Conservation (phyloP, 1,140 invertebrate species). For the Brachionus rotundiformis region DNA sequence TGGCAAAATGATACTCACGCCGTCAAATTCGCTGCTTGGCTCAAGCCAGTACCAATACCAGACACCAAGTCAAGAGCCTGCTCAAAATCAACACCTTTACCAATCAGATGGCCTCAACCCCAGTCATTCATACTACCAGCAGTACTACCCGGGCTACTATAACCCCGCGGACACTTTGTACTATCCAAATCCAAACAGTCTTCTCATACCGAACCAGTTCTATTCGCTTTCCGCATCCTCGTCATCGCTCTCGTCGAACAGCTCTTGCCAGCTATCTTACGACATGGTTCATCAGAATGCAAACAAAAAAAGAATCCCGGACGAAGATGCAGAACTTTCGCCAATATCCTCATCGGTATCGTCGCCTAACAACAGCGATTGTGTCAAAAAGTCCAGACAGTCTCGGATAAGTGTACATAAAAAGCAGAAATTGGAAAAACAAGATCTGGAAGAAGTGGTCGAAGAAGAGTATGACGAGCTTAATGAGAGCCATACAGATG, state of each 20-base stretch:
- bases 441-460: background rate
- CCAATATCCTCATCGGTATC: background rate
- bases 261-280: background rate
- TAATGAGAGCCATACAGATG: background rate
- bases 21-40: conserved; percentile 11
- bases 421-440: background rate
- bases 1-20: conserved; percentile 25
- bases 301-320: background rate
- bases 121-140: conserved; percentile 10
- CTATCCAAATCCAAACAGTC: background rate
- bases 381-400: background rate
- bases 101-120: background rate
- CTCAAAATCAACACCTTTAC: background rate
- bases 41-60: conserved; percentile 28
- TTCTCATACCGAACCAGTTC: background rate
- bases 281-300: background rate
- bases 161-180: background rate
- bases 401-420: conserved; percentile 10
- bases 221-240: conserved; percentile 1
- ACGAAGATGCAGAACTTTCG: background rate
- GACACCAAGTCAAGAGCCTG: background rate
- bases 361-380: conserved; percentile 21
- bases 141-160: background rate
- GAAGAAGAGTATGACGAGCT: background rate
- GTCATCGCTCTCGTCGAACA: background rate